Evolutionary conservation across 2,888 invertebrate species (phyloP), one percentile per base, ranked within the genome.

Genomic region (Cephalotes varians): DNA sequence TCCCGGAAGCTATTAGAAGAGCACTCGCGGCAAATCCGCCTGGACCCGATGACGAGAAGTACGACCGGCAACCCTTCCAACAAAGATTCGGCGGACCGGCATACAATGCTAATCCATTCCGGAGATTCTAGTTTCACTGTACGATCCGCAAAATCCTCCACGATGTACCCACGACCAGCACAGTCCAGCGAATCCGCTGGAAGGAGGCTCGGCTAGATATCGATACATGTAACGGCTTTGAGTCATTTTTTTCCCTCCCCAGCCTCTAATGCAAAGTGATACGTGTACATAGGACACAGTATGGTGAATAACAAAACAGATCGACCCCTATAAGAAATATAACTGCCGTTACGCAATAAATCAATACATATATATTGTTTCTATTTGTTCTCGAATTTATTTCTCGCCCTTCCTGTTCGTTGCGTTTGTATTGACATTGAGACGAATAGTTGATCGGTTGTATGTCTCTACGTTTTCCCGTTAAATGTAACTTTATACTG

Each of bases 1-100:
- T 97, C 88, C 97, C 97, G 47, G 96, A 96, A 92, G 96, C 96
- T 62, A 97, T 97, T 90, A 96, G 96, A 93, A 95, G 96, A 95
- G 96, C 96, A 18, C 95, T 96, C 34, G 95, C 90, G 18, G 90
- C 89, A 9, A 89, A 89, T 65, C 90, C 90, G 10, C 86, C 89
- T 2, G 86, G 89, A 18, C 89, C 87, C 9, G 90, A 90, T 15
- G 85, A 90, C n/a, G 85, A 87, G 1, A 81, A 90, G 9, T 88
- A 88, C 54, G 77, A 79, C 12, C 77, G 34, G 6, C 84, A 86
- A 37, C 84, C 85, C 0, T 88, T 83, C 69, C 77, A 85, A 47
- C 82, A 62, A n/a, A 62, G 56, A 73, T 65, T 82, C 40, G 47
- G 62, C 34, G 72, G 77, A 25, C 44, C 25, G 18, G 7, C 72